Evolutionary conservation across 2,113 vertebrate genomes (phyloP), one percentile per base, ranked within the genome.

Genomic region (Phylloscopus trochiloides): DNA sequence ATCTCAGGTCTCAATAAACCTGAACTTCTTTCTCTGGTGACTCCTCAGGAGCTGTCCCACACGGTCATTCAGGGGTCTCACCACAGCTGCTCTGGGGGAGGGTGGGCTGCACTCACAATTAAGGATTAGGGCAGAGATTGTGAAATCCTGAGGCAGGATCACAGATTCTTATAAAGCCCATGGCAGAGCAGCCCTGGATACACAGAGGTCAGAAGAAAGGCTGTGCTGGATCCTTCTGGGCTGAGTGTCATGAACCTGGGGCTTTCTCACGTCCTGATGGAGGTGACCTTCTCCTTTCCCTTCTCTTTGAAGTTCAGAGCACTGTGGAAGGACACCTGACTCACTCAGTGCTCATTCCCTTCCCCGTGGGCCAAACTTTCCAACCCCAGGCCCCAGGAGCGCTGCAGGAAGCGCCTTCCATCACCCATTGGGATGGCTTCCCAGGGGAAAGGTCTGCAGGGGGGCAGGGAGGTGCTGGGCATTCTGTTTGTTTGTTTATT

Each of bases 381-480:
- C 45, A 12, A 25, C 32, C 14, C 2, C 7, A 2, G 24, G 4
- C 32, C 57, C 34, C 43, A 59, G 61, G 54, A 86, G 28, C 12
- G 3, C 61, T 51, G 40, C 75, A 79, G 61, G 51, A 66, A 25
- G 14, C 3, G 3, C 38, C 38, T 76, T 14, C 50, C 5, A 2
- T 28, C 7, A 1, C 43, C 38, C 7, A 0, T 1, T 1, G 0
- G 43, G 12, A 4, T 47, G 26, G 31, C 8, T 47, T 66, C 11
- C n/a, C 0, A 0, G 15, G 28, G 34, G 1, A 4, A 6, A 29
- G 31, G 19, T n/a, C 80, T 79, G 48, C 59, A 57, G 40, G 5
- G 5, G 29, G 25, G 16, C 17, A 20, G 29, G 36, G 43, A 21
- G 51, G 14, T 9, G 20, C 65, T 78, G 47, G 31, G 43, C 3